phyloP scores from a whole-genome alignment of 2,888 invertebrate species.

The Oeneis ivallda region DNA sequence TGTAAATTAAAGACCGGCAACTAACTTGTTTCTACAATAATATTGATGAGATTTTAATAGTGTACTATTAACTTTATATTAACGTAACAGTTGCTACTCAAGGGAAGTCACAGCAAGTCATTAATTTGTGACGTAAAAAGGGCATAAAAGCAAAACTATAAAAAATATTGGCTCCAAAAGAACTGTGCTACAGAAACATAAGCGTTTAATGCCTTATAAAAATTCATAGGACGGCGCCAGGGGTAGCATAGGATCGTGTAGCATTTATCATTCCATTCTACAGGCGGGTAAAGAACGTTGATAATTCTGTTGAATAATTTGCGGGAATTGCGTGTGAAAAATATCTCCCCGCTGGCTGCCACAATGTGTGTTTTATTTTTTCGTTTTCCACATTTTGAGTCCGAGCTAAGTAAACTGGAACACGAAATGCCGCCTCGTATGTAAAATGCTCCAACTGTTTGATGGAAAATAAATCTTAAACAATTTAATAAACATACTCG shows the following conservation, averaged over 20 bases:
- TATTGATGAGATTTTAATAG: neutral
- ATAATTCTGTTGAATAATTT: conserved; percentile 57
- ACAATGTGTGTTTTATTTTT: conserved; percentile 61
- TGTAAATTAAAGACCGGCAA: neutral
- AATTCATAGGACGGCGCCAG: conserved; percentile 31
- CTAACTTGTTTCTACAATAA: neutral
- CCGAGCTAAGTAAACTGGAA: conserved; percentile 16
- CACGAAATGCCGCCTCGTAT: conserved; percentile 10
- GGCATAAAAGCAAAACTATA: neutral
- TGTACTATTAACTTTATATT: too few relatives aligned
- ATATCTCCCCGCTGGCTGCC: conserved; percentile 50
- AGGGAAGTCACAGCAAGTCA: neutral
- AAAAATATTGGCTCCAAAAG: conserved; percentile 11
- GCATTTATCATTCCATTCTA: conserved; percentile 55
- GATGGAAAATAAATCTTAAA: neutral
- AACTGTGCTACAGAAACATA: conserved; percentile 15
- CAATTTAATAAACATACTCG: too few relatives aligned
- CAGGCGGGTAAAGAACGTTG: conserved; percentile 56
- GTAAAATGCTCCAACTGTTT: neutral
- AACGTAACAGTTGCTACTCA: neutral
- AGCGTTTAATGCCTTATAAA: conserved; percentile 27
- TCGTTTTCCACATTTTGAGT: conserved; percentile 50
- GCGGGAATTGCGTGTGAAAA: conserved; percentile 66
- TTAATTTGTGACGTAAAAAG: conserved; percentile 11
- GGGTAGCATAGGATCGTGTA: conserved; percentile 27